Evolutionary conservation across 2,888 invertebrate genomes (phyloP).

Genomic region (Neocrepidodera transversa): DNA sequence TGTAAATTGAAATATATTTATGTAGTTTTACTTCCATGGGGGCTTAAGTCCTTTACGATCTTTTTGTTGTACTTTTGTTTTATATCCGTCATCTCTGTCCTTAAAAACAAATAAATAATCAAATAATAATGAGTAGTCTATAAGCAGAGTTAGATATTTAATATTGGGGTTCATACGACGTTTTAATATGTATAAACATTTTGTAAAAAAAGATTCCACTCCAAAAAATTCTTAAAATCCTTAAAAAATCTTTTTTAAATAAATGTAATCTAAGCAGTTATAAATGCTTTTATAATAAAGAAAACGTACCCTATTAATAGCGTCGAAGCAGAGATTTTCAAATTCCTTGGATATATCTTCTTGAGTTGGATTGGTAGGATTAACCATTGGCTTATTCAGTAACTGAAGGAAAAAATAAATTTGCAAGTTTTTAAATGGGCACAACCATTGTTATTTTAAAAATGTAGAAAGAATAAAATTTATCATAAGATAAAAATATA

Average conservation of each 20-base stretch:
- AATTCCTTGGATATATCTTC: conserved; percentile 27
- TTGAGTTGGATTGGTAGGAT: conserved; percentile 43
- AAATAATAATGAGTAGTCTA: too few species aligned
- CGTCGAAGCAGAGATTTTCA: neutral
- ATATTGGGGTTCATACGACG: too few species aligned
- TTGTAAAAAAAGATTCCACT: too few species aligned
- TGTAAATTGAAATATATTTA: conserved; percentile 1
- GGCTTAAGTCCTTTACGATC: conserved; percentile 44
- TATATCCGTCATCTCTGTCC: conserved; percentile 31
- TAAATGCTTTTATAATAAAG: neutral
- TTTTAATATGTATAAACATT: too few species aligned
- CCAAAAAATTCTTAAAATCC: too few species aligned
- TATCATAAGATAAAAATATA: too few species aligned
- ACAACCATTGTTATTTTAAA: too few species aligned
- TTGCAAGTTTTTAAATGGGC: conserved; percentile 4
- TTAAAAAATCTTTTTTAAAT: too few species aligned
- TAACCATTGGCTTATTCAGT: conserved; percentile 49
- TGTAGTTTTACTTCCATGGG: conserved; percentile 45
- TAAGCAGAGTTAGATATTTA: too few species aligned
- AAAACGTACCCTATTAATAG: neutral
- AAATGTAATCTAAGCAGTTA: too few species aligned
- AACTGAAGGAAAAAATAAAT: conserved; percentile 45
- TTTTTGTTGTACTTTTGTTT: conserved; percentile 22
- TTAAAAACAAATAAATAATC: conserved; percentile 21
- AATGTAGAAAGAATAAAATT: too few species aligned